Base-by-base conservation (phyloP, 2,797 vertebrate species). In the Alosa sapidissima region DNA sequence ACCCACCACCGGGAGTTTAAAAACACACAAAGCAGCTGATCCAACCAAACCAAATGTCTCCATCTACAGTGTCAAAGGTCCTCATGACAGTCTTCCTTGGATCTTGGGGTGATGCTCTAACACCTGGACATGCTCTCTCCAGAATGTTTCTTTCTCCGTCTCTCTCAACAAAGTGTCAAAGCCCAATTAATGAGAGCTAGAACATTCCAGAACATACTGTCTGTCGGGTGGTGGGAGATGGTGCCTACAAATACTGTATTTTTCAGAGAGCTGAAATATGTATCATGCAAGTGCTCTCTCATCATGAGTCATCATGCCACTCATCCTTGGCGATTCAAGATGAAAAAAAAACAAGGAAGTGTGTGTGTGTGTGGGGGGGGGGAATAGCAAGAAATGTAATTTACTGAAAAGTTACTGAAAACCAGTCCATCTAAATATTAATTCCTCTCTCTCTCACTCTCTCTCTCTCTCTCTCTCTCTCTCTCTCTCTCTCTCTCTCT, bases 401-500 rank as follows among this genome's bases (percentile, higher is more conserved):
- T 41, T 41, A 41, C 41, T 41, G 41, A 2, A 0, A 28, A 4
- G 41, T 4, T 41, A 41, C 1, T 41, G 41, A 41, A 41, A 2
- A 41, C 0, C 16, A 58, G 55, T 58, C 3, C 16, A 21, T 21
- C 55, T 58, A 16, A 24, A 4, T 62, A 8, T 62, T 10, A 14
- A 36, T 78, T 14, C 21, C 65, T 72, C 65, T 68, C 24, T 72
- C 65, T 47, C 68, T 68, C 24, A n/a, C n/a, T n/a, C n/a, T 68
- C 65, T 68, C 24, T 36, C 65, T 68, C 24, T 68, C 65, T 68
- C 24, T 68, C 65, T 68, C 24, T 72, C 24, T 11, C 65, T 33
- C 24, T 72, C 68, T 62, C 8, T 58, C 36, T 86, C 81, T 33
- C 28, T 51, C 72, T 65, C 45, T 82, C 2, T 41, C n/a, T 83